Evolutionary conservation across 2,797 vertebrate genomes (phyloP), one percentile per base, ranked within the genome.

Genomic region (Novumbra hubbsi): DNA sequence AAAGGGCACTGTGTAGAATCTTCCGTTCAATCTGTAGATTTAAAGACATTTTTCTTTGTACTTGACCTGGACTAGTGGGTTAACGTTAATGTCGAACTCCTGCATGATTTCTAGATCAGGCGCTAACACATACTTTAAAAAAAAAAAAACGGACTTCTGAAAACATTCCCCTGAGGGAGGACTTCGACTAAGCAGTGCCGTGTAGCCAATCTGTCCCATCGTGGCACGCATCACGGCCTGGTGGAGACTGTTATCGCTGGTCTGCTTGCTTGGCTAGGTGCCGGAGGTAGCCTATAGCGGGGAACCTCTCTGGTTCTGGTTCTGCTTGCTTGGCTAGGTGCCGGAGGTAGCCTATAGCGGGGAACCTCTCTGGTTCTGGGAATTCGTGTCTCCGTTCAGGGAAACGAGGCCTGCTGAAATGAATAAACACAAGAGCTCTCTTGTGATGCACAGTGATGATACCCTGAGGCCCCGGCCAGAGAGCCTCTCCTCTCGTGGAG

Each of bases 401-500:
- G 55, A 45, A 50, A 67, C 52, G 38, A 65, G 68, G 55, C 52
- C 52, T 38, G 73, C 63, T 70, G 66, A 76, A 76, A 72, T 69
- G 21, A 75, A 77, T 70, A 49, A 63, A 69, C 60, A 27, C 57
- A 78, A 78, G 73, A 69, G 67, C 7, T 1, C 70, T 24, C 45
- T 76, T 77, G 48, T 73, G 34, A 45, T 67, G 30, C 45, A 68
- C 73, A n/a, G 32, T 60, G 55, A 78, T 41, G 27, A 21, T 45
- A 62, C 67, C 76, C 63, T 71, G 17, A 16, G 62, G 72, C 66
- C 19, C 63, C 50, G 1, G 50, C 65, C 55, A 14, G 14, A 65
- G 27, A 30, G 24, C 62, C 65, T 41, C 65, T 38, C 34, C 34
- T 34, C 65, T 19, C 5, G 28, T 65, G 28, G 28, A 28, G 30